phyloP scores from a whole-genome alignment of 2,113 vertebrate species.

The Dicerorhinus sumatrensis region DNA sequence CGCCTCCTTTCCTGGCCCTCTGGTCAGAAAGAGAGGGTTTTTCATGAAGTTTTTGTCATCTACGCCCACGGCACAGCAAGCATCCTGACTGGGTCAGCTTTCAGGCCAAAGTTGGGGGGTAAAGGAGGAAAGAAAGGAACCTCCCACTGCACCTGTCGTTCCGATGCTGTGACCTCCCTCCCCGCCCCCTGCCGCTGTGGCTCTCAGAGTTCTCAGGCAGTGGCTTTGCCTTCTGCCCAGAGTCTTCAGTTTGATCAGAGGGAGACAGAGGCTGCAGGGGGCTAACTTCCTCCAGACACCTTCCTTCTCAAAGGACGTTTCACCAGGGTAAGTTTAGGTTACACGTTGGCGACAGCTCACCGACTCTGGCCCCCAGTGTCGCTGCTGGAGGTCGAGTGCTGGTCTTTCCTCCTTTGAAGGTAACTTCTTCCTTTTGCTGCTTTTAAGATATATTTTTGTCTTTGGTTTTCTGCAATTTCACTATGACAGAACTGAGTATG shows the following conservation, averaged over 20 bases:
- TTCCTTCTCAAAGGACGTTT: not conserved
- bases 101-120: not conserved
- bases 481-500: not conserved
- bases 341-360: fast-evolving
- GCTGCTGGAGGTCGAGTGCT: fast-evolving
- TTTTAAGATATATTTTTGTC: not conserved
- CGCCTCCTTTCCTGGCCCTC: not conserved
- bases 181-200: no score
- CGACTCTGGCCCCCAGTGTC: fast-evolving
- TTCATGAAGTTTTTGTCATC: no score
- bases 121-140: not conserved
- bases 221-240: no score
- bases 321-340: fast-evolving
- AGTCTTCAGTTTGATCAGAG: no score
- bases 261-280: fast-evolving
- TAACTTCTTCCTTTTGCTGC: not conserved
- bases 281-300: not conserved
- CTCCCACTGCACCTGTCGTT: not conserved
- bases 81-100: not conserved
- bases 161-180: not conserved
- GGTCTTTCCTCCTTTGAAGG: not conserved
- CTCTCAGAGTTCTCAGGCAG: not conserved
- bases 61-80: not conserved
- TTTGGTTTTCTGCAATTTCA: not conserved
- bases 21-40: not conserved